Percentiles rank a stretch among this genome's conserved stretches.
phyloP scores from a whole-genome alignment of 2,888 invertebrate species.

The Rotaria macrura region DNA sequence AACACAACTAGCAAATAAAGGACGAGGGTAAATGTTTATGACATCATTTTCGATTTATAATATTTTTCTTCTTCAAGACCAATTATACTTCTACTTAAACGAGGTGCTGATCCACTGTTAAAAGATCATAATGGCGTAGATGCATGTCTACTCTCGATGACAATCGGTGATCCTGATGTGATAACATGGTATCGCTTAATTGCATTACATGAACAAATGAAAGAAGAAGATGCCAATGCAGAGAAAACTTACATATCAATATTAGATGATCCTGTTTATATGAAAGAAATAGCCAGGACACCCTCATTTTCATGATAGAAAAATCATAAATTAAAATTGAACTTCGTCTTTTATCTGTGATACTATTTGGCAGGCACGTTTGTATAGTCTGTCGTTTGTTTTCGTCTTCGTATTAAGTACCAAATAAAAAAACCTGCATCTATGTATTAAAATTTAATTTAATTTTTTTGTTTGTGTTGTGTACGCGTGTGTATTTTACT shows the following conservation, averaged over 20 bases:
- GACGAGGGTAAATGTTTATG: background rate
- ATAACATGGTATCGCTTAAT: constrained; percentile 19
- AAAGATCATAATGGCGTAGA: constrained; percentile 66
- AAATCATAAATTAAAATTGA: background rate
- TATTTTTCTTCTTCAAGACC: constrained; percentile 60
- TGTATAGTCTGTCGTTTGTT: background rate
- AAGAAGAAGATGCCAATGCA: background rate
- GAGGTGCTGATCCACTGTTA: constrained; percentile 75
- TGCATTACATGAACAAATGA: constrained; percentile 9
- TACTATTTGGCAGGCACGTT: background rate
- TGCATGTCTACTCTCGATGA: constrained; percentile 51
- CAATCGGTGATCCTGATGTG: background rate
- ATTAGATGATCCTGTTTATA: constrained; percentile 19
- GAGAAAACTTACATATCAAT: constrained; percentile 8
- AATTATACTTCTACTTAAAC: constrained; percentile 77
- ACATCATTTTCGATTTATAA: background rate
- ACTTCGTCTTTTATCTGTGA: background rate
- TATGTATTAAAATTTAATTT: background rate
- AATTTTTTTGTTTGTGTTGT: background rate
- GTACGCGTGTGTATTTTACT: background rate
- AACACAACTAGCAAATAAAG: constrained; percentile 55
- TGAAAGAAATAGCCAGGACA: constrained; percentile 6
- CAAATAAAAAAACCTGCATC: background rate
- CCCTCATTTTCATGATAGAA: background rate
- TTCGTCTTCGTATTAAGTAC: background rate